Conservation (phyloP, 1,140 invertebrate species). For the Holotrichia oblita region DNA sequence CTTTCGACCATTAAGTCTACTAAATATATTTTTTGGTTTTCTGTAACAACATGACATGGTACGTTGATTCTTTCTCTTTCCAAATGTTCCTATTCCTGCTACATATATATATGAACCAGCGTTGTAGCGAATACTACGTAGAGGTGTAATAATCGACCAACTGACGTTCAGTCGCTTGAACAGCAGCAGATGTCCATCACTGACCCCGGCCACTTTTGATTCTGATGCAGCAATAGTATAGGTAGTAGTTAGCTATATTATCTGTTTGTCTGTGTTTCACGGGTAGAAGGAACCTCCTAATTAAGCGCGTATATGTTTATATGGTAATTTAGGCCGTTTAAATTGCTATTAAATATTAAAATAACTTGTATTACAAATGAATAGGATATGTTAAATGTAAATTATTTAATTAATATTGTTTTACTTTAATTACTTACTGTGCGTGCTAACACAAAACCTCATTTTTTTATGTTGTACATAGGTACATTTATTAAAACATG, state of each 20-base stretch:
- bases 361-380: neutral
- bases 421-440: neutral
- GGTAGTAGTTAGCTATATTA: neutral
- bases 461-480: too few relatives aligned
- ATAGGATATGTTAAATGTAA: neutral
- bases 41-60: neutral
- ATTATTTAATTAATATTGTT: neutral
- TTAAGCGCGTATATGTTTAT: conserved; percentile 16
- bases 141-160: conserved; percentile 8
- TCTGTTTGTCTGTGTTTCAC: neutral
- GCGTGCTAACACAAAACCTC: too few relatives aligned
- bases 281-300: neutral
- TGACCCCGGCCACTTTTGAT: conserved; percentile 27
- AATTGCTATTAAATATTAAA: conserved; percentile 9
- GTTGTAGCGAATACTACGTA: neutral
- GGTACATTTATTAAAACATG: too few relatives aligned
- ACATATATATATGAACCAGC: neutral
- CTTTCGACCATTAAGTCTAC: neutral
- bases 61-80: neutral
- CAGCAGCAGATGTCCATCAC: conserved; percentile 30
- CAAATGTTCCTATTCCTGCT: neutral
- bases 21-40: too few relatives aligned
- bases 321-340: conserved; percentile 11
- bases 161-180: conserved; percentile 16
- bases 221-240: neutral